These are phyloP conservation scores for Venustaconcha ellipsiformis DNA, from an alignment of 1,140 invertebrate genomes.

Conservation along the genomic window DNA sequence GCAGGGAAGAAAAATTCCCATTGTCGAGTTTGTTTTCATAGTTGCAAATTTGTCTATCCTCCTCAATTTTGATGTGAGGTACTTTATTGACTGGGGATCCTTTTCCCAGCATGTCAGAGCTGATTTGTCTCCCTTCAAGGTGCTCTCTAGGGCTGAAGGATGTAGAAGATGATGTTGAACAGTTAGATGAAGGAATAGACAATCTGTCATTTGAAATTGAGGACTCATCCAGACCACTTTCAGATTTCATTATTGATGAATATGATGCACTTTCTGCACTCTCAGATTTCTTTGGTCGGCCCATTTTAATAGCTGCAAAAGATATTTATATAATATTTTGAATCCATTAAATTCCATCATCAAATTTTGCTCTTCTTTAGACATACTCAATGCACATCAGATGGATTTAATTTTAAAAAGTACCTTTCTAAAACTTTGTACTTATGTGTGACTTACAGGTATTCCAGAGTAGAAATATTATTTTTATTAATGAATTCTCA, in stretches of 20 bases:
- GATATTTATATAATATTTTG: background rate
- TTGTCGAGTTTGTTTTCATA: too few species aligned
- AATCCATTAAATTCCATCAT: background rate
- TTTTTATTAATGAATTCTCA: background rate
- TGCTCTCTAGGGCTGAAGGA: constrained; percentile 2
- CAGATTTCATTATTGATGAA: background rate
- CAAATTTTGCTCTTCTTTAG: background rate
- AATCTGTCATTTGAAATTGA: background rate
- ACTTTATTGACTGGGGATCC: too few species aligned
- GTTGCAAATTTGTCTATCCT: too few species aligned
- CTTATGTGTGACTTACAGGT: background rate
- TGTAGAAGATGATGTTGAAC: constrained; percentile 4
- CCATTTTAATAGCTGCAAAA: constrained; percentile 52
- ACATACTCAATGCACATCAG: background rate
- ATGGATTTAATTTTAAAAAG: background rate
- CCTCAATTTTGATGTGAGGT: too few species aligned
- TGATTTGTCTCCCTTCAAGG: background rate
- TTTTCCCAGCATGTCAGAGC: too few species aligned
- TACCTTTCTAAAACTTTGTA: background rate
- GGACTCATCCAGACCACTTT: background rate
- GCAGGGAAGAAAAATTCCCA: too few species aligned
- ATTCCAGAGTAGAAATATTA: background rate
- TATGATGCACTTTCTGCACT: constrained; percentile 19
- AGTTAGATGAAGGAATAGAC: constrained; percentile 1
- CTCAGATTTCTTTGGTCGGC: constrained; percentile 51